Conservation (phyloP, 2,113 vertebrate genomes). For the Mionectes macconnelli region DNA sequence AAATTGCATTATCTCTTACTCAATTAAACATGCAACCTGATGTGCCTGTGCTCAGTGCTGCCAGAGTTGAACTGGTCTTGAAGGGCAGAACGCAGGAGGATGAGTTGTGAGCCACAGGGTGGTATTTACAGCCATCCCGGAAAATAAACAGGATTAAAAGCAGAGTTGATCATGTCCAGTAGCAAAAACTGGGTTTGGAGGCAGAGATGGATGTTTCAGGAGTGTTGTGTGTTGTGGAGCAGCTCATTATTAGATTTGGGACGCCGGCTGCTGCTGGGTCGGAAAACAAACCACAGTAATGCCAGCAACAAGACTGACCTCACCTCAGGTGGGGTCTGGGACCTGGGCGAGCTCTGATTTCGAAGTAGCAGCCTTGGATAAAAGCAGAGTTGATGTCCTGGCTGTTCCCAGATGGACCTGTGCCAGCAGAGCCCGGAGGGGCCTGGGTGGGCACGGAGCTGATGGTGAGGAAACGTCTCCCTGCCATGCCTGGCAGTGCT, state of each 20-base stretch:
- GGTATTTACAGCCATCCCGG: background rate
- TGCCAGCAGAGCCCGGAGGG: background rate
- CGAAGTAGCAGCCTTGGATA: background rate
- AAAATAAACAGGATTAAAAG: background rate
- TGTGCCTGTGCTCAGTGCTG: background rate
- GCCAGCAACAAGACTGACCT: rapidly evolving
- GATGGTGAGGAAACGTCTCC: background rate
- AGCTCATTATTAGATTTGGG: background rate
- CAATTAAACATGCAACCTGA: background rate
- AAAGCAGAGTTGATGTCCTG: background rate
- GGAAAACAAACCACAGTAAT: too few species aligned
- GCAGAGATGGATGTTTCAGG: background rate
- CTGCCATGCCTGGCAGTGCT: background rate
- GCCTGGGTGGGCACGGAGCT: background rate
- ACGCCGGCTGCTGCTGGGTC: background rate
- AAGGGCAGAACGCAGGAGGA: background rate
- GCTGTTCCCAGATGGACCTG: background rate
- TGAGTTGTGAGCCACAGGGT: background rate
- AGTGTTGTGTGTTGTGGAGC: background rate
- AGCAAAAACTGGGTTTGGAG: background rate
- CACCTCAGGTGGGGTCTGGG: background rate
- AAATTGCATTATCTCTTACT: background rate
- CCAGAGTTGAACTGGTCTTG: background rate
- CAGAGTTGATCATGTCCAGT: background rate
- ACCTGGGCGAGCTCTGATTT: background rate